Percentiles rank a stretch among this genome's conserved stretches.
Evolutionary conservation across 30 jellyfish, hydroid and myxozoan genomes (phyloP).

Genomic region (Aurelia sp.): DNA sequence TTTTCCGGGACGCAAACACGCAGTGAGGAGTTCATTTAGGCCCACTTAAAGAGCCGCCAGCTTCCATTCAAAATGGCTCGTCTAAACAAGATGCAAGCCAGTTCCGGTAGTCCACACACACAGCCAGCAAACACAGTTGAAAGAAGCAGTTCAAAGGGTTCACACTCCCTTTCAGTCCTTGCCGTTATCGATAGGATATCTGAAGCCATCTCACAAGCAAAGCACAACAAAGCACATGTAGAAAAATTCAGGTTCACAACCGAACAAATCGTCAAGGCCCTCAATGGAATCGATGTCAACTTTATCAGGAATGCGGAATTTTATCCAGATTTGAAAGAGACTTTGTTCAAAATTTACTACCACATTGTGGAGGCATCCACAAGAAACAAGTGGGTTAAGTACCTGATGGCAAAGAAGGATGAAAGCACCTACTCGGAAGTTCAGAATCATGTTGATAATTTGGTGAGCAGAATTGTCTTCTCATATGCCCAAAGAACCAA

Average conservation of each 20-base stretch:
- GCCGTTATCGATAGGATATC: slow-evolving; percentile 53
- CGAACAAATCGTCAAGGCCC: slow-evolving; percentile 77
- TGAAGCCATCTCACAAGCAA: slow-evolving; percentile 52
- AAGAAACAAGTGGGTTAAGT: slow-evolving; percentile 62
- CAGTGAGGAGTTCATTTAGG: neutral
- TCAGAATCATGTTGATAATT: slow-evolving; percentile 71
- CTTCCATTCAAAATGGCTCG: slow-evolving; percentile 51
- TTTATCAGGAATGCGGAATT: slow-evolving; percentile 83
- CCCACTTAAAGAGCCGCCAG: slow-evolving; percentile 3
- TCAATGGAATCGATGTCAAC: slow-evolving; percentile 77
- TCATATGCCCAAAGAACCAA: slow-evolving; percentile 80
- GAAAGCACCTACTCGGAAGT: slow-evolving; percentile 44
- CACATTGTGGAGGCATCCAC: slow-evolving; percentile 65
- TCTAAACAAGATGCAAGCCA: slow-evolving; percentile 7
- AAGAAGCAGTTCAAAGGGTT: slow-evolving; percentile 12
- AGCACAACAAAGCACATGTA: slow-evolving; percentile 80
- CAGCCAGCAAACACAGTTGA: slow-evolving; percentile 27
- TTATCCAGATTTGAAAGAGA: slow-evolving; percentile 84
- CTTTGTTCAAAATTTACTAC: slow-evolving; percentile 70
- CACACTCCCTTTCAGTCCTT: slow-evolving; percentile 58
- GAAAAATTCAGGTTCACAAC: slow-evolving; percentile 61
- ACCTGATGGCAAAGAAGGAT: slow-evolving; percentile 87
- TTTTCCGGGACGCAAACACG: slow-evolving; percentile 15
- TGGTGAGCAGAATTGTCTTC: slow-evolving; percentile 78
- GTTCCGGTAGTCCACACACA: neutral